phyloP scores from a whole-genome alignment of 2,797 vertebrate species.

The Rhinichthys osculus region DNA sequence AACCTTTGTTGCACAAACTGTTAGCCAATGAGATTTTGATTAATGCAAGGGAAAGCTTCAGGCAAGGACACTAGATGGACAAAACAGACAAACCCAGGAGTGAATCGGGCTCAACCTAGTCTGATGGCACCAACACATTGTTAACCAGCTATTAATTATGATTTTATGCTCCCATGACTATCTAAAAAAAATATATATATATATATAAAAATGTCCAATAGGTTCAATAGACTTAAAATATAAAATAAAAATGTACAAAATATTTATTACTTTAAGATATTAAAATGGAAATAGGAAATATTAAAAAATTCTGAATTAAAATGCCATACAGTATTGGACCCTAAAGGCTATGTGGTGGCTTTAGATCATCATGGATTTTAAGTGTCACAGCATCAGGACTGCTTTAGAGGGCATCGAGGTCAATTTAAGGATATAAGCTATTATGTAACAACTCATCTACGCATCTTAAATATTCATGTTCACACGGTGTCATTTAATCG shows the following conservation, averaged over 20 bases:
- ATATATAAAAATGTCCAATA: background rate
- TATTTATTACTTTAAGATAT: background rate
- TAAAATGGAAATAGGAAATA: background rate
- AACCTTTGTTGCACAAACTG: background rate
- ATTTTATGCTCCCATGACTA: background rate
- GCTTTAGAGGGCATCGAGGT: slow-evolving; percentile 37
- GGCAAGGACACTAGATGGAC: slow-evolving; percentile 9
- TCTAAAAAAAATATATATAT: too few relatives aligned
- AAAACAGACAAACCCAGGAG: background rate
- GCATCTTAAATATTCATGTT: slow-evolving; percentile 19
- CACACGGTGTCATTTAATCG: background rate
- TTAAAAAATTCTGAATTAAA: background rate
- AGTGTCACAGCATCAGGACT: slow-evolving; percentile 8
- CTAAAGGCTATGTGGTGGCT: slow-evolving; percentile 1
- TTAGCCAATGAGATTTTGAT: background rate
- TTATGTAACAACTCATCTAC: slow-evolving; percentile 34
- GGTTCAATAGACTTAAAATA: background rate
- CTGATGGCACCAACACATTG: background rate
- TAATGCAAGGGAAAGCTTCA: slow-evolving; percentile 1
- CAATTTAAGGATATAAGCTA: slow-evolving; percentile 35
- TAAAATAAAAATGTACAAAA: background rate
- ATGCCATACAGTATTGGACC: background rate
- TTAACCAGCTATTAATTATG: background rate
- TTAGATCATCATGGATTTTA: background rate
- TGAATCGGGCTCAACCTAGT: background rate